A percentile compares a stretch with the other conserved stretches of the same genome.
Evolutionary conservation across 2,113 vertebrate genomes (phyloP).

Genomic region (Apteryx mantelli): DNA sequence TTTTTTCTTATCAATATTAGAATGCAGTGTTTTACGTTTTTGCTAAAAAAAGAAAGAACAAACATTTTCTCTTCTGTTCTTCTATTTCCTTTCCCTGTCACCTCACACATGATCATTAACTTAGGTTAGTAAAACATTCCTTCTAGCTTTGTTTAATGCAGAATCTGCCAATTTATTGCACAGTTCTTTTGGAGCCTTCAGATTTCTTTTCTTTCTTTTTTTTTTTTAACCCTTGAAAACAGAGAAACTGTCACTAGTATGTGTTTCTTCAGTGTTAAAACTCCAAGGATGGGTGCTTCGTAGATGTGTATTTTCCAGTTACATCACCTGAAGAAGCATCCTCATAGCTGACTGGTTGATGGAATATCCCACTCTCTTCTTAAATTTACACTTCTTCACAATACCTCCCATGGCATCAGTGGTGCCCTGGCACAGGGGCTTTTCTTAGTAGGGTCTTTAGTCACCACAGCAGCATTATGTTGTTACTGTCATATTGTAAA

Average conservation of each 20-base stretch:
- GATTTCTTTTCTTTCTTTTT: neutral
- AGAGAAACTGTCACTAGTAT: neutral
- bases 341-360: neutral
- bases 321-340: neutral
- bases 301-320: neutral
- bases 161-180: neutral
- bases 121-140: neutral
- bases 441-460: neutral
- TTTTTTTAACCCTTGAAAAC: neutral
- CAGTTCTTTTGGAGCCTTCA: fast-evolving
- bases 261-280: neutral
- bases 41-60: neutral
- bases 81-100: neutral
- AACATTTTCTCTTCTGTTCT: neutral
- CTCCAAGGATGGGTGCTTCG: fast-evolving
- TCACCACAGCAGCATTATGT: neutral
- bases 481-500: neutral
- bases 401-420: neutral
- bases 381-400: too few species aligned
- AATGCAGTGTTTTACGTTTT: neutral
- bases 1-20: neutral
- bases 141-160: neutral
- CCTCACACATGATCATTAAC: neutral
- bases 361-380: neutral
- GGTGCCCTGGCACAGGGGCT: neutral